Evolutionary conservation across 2,113 vertebrate species (phyloP), one percentile per base, ranked within the genome.

Genomic region (Cacatua alba): DNA sequence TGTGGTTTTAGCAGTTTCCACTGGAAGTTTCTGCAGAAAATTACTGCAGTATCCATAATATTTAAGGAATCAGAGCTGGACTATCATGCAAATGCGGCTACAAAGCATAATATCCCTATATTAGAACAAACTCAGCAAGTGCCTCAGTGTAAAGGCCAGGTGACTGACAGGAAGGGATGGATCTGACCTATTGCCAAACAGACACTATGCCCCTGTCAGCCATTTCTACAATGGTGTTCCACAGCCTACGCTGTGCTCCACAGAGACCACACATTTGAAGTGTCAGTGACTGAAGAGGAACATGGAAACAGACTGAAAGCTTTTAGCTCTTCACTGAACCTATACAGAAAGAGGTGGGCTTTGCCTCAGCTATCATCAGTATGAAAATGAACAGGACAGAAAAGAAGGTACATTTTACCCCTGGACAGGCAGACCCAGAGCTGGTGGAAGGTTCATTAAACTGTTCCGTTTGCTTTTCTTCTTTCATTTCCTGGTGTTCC

Each of bases 371-470:
- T 25, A 2, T 7, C 57, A 25, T 15, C 62, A 77, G 29, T 0
- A 7, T 2, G 1, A 84, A 78, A 49, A 41, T 3, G 8, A 18
- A 72, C 18, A 81, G 63, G 20, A 53, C 41, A 72, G 48, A 29
- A 64, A 31, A 71, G 48, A 41, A 60, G 15, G 49, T 10, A 18
- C 3, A 1, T 24, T 77, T 95, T 97, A 98, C 98, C 98, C 97
- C 96, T 7, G 84, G 74, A 91, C 95, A 91, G 55, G 98, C 96
- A 81, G 94, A 93, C 7, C 96, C 96, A 63, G 96, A 97, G 91
- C 98, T 98, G 77, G 98, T 97, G 65, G 98, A 98, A 1, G 98
- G 98, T 17, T 98, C 97, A 7, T 75, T 97, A 11, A 62, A 85
- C 70, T 95, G 97, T 26, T 98, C 98, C 2, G 16, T 39, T 20